These are phyloP conservation scores for Champsocephalus gunnari DNA, from an alignment of 2,797 vertebrate genomes.

Conservation along the genomic window DNA sequence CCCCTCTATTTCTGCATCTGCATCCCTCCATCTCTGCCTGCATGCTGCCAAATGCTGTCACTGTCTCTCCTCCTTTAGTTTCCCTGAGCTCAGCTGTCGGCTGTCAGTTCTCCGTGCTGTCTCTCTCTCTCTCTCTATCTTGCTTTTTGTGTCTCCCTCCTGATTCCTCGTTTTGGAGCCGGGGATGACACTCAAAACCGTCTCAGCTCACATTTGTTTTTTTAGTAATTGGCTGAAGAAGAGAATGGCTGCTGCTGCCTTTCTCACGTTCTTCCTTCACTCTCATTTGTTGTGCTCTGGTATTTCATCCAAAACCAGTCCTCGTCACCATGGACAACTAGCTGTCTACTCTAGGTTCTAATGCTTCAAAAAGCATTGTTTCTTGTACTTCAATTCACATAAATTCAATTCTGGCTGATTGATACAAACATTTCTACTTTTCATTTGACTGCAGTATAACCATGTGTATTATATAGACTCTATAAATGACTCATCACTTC, in stretches of 20 bases:
- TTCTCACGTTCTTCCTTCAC: conserved; percentile 15
- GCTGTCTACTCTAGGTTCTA: background rate
- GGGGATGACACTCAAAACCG: background rate
- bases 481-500: background rate
- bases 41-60: conserved; percentile 22
- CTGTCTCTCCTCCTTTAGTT: conserved; percentile 26
- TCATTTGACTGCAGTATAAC: background rate
- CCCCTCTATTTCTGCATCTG: conserved; percentile 42
- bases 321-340: background rate
- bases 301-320: conserved; percentile 12
- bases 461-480: background rate
- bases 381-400: background rate
- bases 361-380: conserved; percentile 1
- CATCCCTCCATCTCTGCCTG: conserved; percentile 23
- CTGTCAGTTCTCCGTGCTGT: conserved; percentile 1
- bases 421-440: conserved; percentile 1
- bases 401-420: background rate
- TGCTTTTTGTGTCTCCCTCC: background rate
- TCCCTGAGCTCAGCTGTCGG: conserved; percentile 40
- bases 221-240: conserved; percentile 26
- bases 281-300: conserved; percentile 2
- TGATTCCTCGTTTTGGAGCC: background rate
- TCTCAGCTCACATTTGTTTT: conserved; percentile 23
- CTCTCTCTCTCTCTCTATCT: conserved; percentile 6
- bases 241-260: conserved; percentile 2